These are phyloP conservation scores for human DNA, from an alignment of 2,113 vertebrate species.

Conservation along the genomic window DNA sequence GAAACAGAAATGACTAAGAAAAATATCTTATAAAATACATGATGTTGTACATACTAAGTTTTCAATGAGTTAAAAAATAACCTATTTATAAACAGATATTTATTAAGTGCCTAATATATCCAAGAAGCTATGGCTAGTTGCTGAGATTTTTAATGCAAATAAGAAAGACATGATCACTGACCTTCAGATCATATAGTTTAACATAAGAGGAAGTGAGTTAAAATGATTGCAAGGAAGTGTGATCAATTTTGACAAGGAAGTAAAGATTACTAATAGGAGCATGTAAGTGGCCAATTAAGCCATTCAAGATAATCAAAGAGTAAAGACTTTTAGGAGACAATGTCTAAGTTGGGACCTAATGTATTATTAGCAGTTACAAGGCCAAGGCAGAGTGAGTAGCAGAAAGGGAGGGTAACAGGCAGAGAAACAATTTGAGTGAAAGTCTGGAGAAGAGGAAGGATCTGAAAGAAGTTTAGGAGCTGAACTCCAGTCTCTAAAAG, in stretches of 20 bases:
- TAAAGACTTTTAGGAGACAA: not conserved
- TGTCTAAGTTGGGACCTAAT: not conserved
- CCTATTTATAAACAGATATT: not conserved
- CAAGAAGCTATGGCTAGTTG: not conserved
- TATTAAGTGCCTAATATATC: not conserved
- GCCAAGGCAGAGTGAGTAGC: not conserved
- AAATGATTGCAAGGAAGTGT: not conserved
- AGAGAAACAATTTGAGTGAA: not conserved
- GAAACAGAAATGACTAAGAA: not conserved
- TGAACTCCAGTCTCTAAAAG: not conserved
- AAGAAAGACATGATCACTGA: not conserved
- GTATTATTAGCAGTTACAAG: not conserved
- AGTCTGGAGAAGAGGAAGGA: not conserved
- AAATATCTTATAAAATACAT: not conserved
- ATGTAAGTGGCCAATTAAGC: not conserved
- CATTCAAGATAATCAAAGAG: not conserved
- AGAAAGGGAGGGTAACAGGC: not conserved
- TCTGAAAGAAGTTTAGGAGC: not conserved
- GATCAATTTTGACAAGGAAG: not conserved
- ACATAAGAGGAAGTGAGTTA: not conserved
- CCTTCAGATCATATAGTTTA: not conserved
- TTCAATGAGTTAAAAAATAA: not conserved
- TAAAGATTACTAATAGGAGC: not conserved
- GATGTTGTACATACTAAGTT: not conserved
- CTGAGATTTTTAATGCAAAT: not conserved